These are phyloP conservation scores for Drosophila diplacantha DNA, from an alignment of 2,888 invertebrate species.

Conservation along the genomic window DNA sequence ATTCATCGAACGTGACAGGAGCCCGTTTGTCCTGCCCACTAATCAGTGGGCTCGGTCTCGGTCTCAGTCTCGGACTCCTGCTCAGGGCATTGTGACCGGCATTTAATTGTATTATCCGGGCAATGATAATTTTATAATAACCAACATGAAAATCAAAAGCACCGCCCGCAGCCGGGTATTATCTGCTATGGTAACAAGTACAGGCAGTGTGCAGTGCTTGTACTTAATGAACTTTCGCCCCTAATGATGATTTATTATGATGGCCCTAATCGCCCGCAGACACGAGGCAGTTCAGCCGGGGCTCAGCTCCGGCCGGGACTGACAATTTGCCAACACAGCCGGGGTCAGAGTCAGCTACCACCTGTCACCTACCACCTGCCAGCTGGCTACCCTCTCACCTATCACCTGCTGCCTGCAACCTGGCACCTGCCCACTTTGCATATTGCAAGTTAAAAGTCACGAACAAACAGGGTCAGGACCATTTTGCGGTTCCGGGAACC, in stretches of 20 bases:
- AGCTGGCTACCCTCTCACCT: slow-evolving; percentile 1
- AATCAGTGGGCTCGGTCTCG: slow-evolving; percentile 20
- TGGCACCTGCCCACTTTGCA: slow-evolving; percentile 13
- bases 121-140: slow-evolving; percentile 53
- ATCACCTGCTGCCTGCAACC: slow-evolving; percentile 8
- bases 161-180: slow-evolving; percentile 39
- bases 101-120: slow-evolving; percentile 64
- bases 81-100: slow-evolving; percentile 34
- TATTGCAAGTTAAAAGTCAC: slow-evolving; percentile 26
- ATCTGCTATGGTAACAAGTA: slow-evolving; percentile 31
- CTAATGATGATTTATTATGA: slow-evolving; percentile 62
- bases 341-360: slow-evolving; percentile 9
- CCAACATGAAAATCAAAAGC: slow-evolving; percentile 45
- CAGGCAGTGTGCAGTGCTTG: slow-evolving; percentile 11
- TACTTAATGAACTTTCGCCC: slow-evolving; percentile 54
- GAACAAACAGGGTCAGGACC: slow-evolving; percentile 10
- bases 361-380: slow-evolving; percentile 1
- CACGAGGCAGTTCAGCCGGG: slow-evolving; percentile 33
- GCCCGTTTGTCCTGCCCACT: slow-evolving; percentile 24
- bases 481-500: slow-evolving; percentile 3
- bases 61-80: not conserved
- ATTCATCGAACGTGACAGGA: slow-evolving; percentile 58
- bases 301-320: slow-evolving; percentile 7
- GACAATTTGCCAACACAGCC: slow-evolving; percentile 20
- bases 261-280: slow-evolving; percentile 55